Evolutionary conservation across 64 coral and sea anemone species (phyloP), one percentile per base, ranked within the genome.

Genomic region (Montipora cactus): DNA sequence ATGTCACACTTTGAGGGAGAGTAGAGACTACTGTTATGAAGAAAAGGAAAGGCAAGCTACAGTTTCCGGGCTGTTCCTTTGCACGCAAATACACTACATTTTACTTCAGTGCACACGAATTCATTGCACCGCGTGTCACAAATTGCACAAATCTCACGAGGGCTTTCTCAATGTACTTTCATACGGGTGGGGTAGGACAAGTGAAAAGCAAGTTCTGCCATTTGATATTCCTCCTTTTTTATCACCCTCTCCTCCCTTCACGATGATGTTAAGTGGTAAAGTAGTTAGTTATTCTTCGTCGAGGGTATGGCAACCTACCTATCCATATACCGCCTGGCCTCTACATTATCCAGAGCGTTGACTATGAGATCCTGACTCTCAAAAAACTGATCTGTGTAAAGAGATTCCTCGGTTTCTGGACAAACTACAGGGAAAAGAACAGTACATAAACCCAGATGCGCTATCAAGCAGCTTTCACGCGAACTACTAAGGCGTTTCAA

Each of bases 261-360:
- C 62, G 7, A 67, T 4, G 11, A 14, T 14, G 15, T 67, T 67
- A 67, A 67, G 37, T 37, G 37, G 37, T 37, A 37, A 37, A 37
- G 37, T 37, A 37, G 2, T 37, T 37, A 37, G 37, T 57, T 57
- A 57, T 57, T 75, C 49, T 81, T 52, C 0, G 21, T 23, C 21
- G 20, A 21, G 5, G 15, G 28, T 69, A 16, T 68, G 7, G 19
- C 13, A 49, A n/a, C 57, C 47, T 58, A 98, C 96, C 96, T 96
- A 87, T 99, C 97, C 59, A 99, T 79, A 72, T 99, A 99, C 72
- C 97, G 89, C 83, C 97, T 88, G 4, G 97, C 97, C 64, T 99
- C 97, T 3, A 99, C 95, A 78, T 96, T 99, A 77, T 99, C 97
- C 71, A 99, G 47, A 77, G 97, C 97, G 75, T 99, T 99, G 1